phyloP scores from a whole-genome alignment of 2,888 invertebrate species.

The Lissocephala sabroskyi region DNA sequence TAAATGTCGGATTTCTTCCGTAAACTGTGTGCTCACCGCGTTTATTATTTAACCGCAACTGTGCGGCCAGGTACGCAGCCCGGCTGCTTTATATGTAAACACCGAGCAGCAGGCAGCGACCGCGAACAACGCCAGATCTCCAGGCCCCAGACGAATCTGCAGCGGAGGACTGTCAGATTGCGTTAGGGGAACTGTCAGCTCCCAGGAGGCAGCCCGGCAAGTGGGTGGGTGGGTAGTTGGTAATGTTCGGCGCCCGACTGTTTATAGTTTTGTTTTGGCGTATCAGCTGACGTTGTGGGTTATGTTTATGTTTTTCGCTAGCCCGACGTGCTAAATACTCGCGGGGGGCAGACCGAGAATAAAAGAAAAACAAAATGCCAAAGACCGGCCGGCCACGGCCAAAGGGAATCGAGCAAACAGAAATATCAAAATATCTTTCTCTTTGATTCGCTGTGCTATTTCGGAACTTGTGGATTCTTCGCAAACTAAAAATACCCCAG shows the following conservation, averaged over 20 bases:
- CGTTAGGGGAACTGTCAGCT: slow-evolving; percentile 47
- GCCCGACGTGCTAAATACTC: slow-evolving; percentile 24
- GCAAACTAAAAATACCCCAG: too few relatives aligned
- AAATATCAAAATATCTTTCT: too few relatives aligned
- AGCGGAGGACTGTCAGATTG: slow-evolving; percentile 35
- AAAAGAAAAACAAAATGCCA: too few relatives aligned
- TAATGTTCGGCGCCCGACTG: background rate
- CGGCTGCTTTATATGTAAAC: slow-evolving; percentile 34
- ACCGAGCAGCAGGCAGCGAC: background rate
- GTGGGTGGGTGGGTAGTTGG: too few relatives aligned
- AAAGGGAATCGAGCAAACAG: too few relatives aligned
- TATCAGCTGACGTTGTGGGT: slow-evolving; percentile 45
- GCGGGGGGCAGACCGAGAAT: too few relatives aligned
- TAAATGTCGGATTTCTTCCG: too few relatives aligned
- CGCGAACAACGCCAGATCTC: too few relatives aligned
- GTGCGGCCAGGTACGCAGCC: slow-evolving; percentile 9
- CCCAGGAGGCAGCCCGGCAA: background rate
- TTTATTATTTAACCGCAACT: slow-evolving; percentile 26
- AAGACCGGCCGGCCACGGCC: too few relatives aligned
- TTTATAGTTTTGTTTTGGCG: slow-evolving; percentile 18
- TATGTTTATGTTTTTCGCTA: slow-evolving; percentile 39
- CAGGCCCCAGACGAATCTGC: too few relatives aligned
- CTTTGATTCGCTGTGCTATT: too few relatives aligned
- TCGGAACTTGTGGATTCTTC: too few relatives aligned
- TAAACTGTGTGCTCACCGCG: background rate